These are phyloP conservation scores for Loris lydekkerianus DNA, from an alignment of 2,797 vertebrate species.

Conservation along the genomic window DNA sequence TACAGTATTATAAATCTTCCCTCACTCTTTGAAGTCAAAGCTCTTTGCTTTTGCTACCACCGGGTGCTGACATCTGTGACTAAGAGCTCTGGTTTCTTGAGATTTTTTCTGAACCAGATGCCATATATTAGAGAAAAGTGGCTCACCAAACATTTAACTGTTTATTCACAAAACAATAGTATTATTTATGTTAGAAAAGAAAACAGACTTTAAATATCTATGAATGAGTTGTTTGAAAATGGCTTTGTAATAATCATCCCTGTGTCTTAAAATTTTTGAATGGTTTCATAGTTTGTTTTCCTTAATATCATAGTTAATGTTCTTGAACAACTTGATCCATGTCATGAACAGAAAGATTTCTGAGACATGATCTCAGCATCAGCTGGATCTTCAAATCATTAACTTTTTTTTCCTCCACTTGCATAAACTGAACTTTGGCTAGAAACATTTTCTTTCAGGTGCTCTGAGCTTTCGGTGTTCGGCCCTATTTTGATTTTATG, in stretches of 20 bases:
- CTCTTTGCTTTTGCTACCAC: constrained; percentile 26
- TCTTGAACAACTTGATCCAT: neutral
- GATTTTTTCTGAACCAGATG: constrained; percentile 38
- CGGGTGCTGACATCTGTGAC: neutral
- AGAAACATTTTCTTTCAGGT: neutral
- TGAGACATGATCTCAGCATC: neutral
- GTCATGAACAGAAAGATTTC: neutral
- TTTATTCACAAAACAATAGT: constrained; percentile 58
- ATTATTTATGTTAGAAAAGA: constrained; percentile 59
- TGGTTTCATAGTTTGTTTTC: neutral
- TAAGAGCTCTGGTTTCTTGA: constrained; percentile 23
- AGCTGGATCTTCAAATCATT: neutral
- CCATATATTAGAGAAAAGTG: constrained; percentile 59
- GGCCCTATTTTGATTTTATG: neutral
- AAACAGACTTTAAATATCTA: constrained; percentile 38
- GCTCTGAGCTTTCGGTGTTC: neutral
- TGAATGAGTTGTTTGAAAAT: constrained; percentile 52
- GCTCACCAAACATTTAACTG: constrained; percentile 51
- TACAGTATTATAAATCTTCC: neutral
- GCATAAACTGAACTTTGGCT: neutral
- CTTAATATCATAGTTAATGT: neutral
- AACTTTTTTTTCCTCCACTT: neutral
- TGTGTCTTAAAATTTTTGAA: constrained; percentile 64
- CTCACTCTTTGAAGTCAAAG: constrained; percentile 63
- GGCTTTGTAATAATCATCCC: neutral